These are phyloP conservation scores for Eubasilissa splendida DNA, from an alignment of 2,888 invertebrate genomes.

Conservation along the genomic window DNA sequence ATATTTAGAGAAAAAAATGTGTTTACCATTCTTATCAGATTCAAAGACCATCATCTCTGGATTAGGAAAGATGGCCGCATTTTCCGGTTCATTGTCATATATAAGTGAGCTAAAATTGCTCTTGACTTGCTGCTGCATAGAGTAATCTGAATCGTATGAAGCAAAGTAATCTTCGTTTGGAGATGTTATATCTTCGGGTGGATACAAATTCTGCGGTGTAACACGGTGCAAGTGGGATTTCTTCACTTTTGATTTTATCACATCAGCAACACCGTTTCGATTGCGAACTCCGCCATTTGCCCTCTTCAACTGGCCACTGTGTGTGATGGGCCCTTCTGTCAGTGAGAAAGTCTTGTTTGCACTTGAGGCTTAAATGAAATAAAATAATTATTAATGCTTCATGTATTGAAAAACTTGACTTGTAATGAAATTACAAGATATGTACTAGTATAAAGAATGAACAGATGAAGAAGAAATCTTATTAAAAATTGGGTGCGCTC, in stretches of 20 bases:
- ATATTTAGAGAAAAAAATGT: background rate
- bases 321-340: background rate
- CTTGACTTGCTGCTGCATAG: conserved; percentile 34
- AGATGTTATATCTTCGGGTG: conserved; percentile 52
- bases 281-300: background rate
- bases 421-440: no score
- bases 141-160: conserved; percentile 56
- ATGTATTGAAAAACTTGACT: no score
- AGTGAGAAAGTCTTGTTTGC: background rate
- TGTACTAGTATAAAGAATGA: no score
- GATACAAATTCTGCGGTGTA: conserved; percentile 51
- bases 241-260: conserved; percentile 17
- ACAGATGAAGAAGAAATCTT: no score
- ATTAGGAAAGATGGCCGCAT: conserved; percentile 70
- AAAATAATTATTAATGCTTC: background rate
- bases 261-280: background rate
- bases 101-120: conserved; percentile 69
- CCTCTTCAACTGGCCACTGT: conserved; percentile 5
- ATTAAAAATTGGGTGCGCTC: no score
- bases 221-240: conserved; percentile 16
- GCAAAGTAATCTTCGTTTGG: conserved; percentile 56
- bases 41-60: conserved; percentile 65
- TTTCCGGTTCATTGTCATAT: conserved; percentile 66
- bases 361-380: background rate
- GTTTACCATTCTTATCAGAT: conserved; percentile 50